Evolutionary conservation across 2,113 vertebrate genomes (phyloP), one percentile per base, ranked within the genome.

Genomic region (Alectura lathami): DNA sequence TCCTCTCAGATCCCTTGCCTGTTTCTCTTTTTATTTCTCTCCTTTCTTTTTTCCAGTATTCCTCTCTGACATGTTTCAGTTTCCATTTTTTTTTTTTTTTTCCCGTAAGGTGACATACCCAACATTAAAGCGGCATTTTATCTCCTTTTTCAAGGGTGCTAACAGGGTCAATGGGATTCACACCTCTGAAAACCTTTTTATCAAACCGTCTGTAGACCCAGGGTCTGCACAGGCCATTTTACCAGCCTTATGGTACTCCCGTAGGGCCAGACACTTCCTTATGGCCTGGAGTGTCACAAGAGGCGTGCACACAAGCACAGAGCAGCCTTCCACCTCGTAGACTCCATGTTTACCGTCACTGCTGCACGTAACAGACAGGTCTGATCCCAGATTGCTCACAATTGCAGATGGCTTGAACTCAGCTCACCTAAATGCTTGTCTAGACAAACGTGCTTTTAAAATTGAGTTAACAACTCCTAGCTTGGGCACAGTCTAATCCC

Each of bases 381-480:
- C 38, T 1, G 8, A 29, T 13, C 29, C 29, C 45, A 60, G 48
- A 62, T 74, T 34, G 27, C 11, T 26, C 2, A 17, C 45, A 43
- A 29, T 7, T 74, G 63, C 48, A 91, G 67, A 45, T 50, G 80
- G 76, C 34, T 59, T 43, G 57, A 66, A 80, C 32, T 11, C 57
- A 87, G 5, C 50, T 75, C 72, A 48, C 43, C 68, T 56, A 3
- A 77, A 63, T 66, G 12, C 24, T 34, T 63, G 57, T 59, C 82
- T 36, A 77, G 82, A 82, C 57, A 92, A 73, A 76, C 1, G 23
- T 29, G 59, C 70, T 74, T 74, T 77, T 78, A 54, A 68, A 95
- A 85, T 30, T 82, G 81, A 84, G 54, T 83, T 81, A 85, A 67
- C 64, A n/a, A 5, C 64, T 77, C 53, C 43, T 32, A 73, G 13